Percentiles rank a stretch among this genome's conserved stretches.
phyloP scores from a whole-genome alignment of 2,113 vertebrate species.

The Daboia siamensis region DNA sequence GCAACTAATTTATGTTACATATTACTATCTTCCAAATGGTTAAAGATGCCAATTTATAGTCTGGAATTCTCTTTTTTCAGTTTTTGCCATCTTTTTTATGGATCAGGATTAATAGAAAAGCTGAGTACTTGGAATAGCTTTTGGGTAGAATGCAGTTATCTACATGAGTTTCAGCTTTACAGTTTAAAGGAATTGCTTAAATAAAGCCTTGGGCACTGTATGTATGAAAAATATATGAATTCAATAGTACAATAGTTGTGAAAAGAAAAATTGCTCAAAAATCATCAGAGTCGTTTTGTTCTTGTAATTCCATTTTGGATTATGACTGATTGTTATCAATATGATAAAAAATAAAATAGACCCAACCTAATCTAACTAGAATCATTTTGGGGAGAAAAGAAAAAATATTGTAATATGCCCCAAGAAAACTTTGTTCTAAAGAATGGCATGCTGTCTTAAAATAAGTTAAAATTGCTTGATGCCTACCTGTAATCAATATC shows the following conservation, averaged over 20 bases:
- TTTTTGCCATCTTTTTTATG: neutral
- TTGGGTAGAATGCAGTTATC: neutral
- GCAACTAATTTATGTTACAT: neutral
- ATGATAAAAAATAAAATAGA: neutral
- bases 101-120: neutral
- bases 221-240: neutral
- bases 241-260: neutral
- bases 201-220: neutral
- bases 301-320: neutral
- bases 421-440: neutral
- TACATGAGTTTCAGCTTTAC: neutral
- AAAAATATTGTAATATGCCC: neutral
- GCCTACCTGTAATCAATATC: neutral
- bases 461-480: neutral
- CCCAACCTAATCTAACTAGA: neutral
- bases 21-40: neutral
- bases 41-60: neutral
- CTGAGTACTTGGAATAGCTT: neutral
- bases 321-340: neutral
- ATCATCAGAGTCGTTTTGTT: neutral
- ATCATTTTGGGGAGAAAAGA: neutral
- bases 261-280: neutral
- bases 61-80: neutral
- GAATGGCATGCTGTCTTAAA: neutral
- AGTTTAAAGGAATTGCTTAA: neutral